Evolutionary conservation across 2,888 invertebrate species (phyloP).

Genomic region (Epinotia nisella): DNA sequence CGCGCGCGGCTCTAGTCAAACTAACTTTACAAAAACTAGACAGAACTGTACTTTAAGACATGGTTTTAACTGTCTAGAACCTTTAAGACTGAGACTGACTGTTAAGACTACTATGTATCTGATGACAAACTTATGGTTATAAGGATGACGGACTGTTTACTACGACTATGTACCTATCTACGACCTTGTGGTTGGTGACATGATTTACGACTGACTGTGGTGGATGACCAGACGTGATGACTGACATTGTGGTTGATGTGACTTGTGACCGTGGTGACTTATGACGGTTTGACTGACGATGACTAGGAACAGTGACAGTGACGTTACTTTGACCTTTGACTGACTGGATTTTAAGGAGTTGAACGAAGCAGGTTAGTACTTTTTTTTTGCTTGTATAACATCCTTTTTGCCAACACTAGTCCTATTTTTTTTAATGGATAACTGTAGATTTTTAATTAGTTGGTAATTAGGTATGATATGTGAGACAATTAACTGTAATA

Average conservation of each 20-base stretch:
- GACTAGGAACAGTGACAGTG: conserved; percentile 54
- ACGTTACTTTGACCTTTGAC: conserved; percentile 59
- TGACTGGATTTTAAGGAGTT: conserved; percentile 51
- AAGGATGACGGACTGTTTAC: no score
- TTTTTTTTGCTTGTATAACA: background rate
- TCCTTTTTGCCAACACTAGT: no score
- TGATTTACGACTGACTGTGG: background rate
- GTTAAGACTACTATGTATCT: conserved; percentile 9
- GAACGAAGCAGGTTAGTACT: conserved; percentile 2
- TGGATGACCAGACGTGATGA: background rate
- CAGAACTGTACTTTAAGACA: conserved; percentile 52
- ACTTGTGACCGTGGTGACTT: conserved; percentile 47
- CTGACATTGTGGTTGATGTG: conserved; percentile 2
- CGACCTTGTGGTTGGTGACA: background rate
- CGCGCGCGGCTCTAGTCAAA: conserved; percentile 70
- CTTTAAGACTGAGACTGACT: conserved; percentile 24
- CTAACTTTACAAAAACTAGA: conserved; percentile 52
- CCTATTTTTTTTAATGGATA: no score
- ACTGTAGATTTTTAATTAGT: background rate
- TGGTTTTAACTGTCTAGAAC: conserved; percentile 30
- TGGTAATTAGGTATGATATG: background rate
- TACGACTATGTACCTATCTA: no score
- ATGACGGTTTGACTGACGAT: conserved; percentile 42
- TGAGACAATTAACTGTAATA: background rate
- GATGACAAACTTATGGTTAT: no score